These are phyloP conservation scores for Zaprionus gabonicus DNA, from an alignment of 1,140 invertebrate genomes.

Conservation along the genomic window DNA sequence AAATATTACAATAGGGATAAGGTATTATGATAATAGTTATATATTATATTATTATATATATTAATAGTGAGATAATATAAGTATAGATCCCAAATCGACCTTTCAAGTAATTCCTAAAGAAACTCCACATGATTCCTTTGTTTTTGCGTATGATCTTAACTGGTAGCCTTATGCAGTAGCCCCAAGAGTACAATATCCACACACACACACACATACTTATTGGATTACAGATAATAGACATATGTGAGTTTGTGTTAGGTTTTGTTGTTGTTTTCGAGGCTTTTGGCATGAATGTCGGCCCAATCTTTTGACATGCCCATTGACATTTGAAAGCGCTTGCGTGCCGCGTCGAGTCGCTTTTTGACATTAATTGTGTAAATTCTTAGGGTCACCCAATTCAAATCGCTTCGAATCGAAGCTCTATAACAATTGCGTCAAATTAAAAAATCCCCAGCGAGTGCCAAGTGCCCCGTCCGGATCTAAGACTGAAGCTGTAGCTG, in stretches of 20 bases:
- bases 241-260: slow-evolving; percentile 25
- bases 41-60: no score
- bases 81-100: no score
- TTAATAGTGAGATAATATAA: no score
- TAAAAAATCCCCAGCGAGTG: slow-evolving; percentile 60
- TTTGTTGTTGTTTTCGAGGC: slow-evolving; percentile 11
- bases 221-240: slow-evolving; percentile 11
- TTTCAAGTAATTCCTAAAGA: no score
- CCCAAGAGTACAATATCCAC: slow-evolving; percentile 14
- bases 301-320: slow-evolving; percentile 59
- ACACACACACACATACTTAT: background rate
- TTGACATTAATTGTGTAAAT: slow-evolving; percentile 76
- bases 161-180: slow-evolving; percentile 42
- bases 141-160: slow-evolving; percentile 8
- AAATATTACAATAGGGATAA: no score
- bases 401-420: slow-evolving; percentile 70
- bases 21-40: no score
- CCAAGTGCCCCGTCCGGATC: slow-evolving; percentile 35
- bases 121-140: background rate
- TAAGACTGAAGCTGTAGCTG: slow-evolving; percentile 21
- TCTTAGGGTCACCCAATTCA: slow-evolving; percentile 65
- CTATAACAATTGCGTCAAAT: slow-evolving; percentile 78
- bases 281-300: slow-evolving; percentile 49
- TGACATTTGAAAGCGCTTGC: slow-evolving; percentile 77
- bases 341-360: slow-evolving; percentile 54